Evolutionary conservation across 2,888 invertebrate species (phyloP), one percentile per base, ranked within the genome.

Genomic region (Drosophila borborema): DNA sequence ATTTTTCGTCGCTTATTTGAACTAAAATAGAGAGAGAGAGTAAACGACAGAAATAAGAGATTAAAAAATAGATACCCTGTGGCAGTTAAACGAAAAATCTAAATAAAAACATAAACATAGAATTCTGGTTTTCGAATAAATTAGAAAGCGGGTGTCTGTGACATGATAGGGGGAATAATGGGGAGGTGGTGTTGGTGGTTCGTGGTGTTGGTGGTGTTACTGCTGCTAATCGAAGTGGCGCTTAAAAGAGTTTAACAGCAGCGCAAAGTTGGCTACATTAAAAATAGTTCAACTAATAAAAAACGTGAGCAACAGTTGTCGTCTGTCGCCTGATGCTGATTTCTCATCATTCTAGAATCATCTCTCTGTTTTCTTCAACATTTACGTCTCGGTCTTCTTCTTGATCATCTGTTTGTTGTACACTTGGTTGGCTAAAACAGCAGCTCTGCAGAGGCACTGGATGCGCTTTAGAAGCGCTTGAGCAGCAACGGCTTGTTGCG

Each of bases 401-500:
- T n/a, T 41, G 2, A 16, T 46, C 40, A 23, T 64, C 36, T 18
- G 23, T 34, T 38, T 48, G 18, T 18, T 36, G n/a, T 38, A 16
- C 34, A 16, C 28, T 38, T 28, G 34, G 45, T 56, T 23, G 38
- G 43, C 58, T 36, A 23, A 58, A 54, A 28, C 12, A 12, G 14
- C 12, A 31, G 10, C 23, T 12, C 23, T 28, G 23, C 48, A 16
- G 43, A 45, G n/a, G 10, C 48, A 23, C 34, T n/a, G 38, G 4
- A 16, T 34, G 20, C 38, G 53, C n/a, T 49, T 55, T 84, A 91
- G 72, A 90, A 84, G 34, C 90, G 89, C 65, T 80, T 91, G 20
- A 90, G 71, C 18, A 88, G 79, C 64, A 88, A 63, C 0, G 92
- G 92, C 78, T 91, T 92, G 75, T 80, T 92, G 67, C 89, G 88